Conservation (phyloP, 2,113 vertebrate genomes). For the Actenoides lindsayi region DNA sequence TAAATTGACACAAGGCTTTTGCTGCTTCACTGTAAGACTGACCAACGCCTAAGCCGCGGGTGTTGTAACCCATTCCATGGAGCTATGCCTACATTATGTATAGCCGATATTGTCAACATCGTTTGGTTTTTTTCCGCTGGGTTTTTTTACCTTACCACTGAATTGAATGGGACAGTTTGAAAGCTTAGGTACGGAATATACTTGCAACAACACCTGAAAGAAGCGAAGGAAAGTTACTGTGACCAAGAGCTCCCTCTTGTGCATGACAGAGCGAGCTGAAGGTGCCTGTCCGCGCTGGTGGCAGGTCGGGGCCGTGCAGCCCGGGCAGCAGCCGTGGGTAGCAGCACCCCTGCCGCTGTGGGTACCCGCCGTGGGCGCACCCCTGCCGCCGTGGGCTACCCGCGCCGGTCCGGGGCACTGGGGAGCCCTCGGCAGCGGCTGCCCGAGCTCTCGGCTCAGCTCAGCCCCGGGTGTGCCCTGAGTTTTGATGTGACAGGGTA, state of each 20-base stretch:
- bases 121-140: background rate
- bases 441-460: background rate
- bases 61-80: background rate
- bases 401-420: accelerated
- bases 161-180: background rate
- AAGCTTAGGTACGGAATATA: accelerated
- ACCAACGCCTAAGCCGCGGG: accelerated
- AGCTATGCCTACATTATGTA: background rate
- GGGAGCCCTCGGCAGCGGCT: too few relatives aligned
- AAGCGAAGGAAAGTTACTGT: background rate
- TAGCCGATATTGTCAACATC: background rate
- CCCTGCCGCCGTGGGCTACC: background rate
- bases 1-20: accelerated
- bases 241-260: slow-evolving; percentile 54
- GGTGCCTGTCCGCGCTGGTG: accelerated
- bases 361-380: too few relatives aligned
- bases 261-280: background rate
- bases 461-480: background rate
- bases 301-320: accelerated
- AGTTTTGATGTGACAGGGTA: background rate
- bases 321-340: accelerated
- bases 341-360: background rate
- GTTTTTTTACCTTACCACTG: background rate
- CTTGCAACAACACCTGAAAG: background rate
- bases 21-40: background rate